Percentiles rank a stretch among this genome's conserved stretches.
Conservation (phyloP, 1,140 invertebrate genomes). For the Drosophila watanabei region DNA sequence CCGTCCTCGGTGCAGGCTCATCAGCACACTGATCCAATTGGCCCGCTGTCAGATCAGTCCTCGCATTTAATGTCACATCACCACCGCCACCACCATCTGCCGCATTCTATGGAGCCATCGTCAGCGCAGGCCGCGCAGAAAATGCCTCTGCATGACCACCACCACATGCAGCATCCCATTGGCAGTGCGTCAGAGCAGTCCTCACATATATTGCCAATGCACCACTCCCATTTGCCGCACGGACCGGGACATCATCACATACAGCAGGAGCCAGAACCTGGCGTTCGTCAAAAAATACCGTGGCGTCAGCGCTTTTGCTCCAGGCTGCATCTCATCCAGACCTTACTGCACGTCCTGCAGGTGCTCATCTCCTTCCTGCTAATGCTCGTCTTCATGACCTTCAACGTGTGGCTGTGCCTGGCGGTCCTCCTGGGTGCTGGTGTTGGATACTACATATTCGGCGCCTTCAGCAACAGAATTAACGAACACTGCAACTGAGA, state of each 20-base stretch:
- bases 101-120: neutral
- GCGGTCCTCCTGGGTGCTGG: conserved; percentile 95
- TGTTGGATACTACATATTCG: conserved; percentile 97
- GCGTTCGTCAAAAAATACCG: neutral
- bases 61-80: neutral
- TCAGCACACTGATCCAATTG: neutral
- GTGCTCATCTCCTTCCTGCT: conserved; percentile 95
- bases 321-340: conserved; percentile 91
- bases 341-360: conserved; percentile 95
- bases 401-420: conserved; percentile 90
- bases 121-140: neutral
- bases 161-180: neutral
- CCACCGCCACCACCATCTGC: neutral
- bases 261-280: neutral
- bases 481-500: conserved; percentile 68
- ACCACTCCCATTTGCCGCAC: neutral
- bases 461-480: conserved; percentile 29
- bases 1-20: conserved; percentile 2
- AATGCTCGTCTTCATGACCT: conserved; percentile 99
- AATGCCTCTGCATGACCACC: neutral
- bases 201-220: neutral
- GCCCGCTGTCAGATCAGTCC: neutral
- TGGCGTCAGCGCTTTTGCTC: neutral
- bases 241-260: conserved; percentile 7
- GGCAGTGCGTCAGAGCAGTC: neutral